Base-by-base conservation (phyloP, 2,113 vertebrate genomes). In the Dipodomys ordii region DNA sequence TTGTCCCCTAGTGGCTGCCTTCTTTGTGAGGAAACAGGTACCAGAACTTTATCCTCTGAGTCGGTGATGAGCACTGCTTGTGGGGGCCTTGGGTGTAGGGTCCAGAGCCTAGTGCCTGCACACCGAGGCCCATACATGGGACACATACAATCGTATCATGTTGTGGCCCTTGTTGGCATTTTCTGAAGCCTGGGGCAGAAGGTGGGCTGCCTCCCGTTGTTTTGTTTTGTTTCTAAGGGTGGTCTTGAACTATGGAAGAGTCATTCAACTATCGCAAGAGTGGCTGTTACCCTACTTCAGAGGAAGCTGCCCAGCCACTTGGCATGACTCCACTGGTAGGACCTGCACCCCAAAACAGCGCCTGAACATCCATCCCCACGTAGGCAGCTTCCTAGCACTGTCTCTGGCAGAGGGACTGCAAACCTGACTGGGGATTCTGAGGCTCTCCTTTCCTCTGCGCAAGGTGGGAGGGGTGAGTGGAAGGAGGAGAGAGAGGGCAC, bases 401-500 rank as follows among this genome's bases (percentile, higher is more conserved):
- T 62, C 6, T 78, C 62, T 30, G 39, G 53, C 15, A 7, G 82
- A 84, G 35, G n/a, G 28, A 46, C 28, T 1, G 1, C 27, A 49
- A 60, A 23, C 3, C 23, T 11, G 23, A 22, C 1, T 1, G 18
- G 72, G 49, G 49, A 2, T 49, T 49, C 49, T 49, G 49, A 7
- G 32, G 28, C 8, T 25, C 53, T 57, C 53, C 25, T 18, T 46
- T n/a, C n/a, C 39, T 57, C 32, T 84, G 19, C n/a, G 0, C 9
- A 12, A 80, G 44, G 57, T 10, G 0, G 10, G 0, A 16, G 32
- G 13, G 8, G 44, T 44, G 8, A 1, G 16, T 0, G 13, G 46
- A 25, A 6, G 4, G 0, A 23, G 93, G 23, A 71, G 80, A 84
- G 22, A 68, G 46, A 53, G 28, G 57, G 12, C 49, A 98, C 99